Conservation (phyloP, 2,797 vertebrate genomes). For the Sebastes trivittatus region DNA sequence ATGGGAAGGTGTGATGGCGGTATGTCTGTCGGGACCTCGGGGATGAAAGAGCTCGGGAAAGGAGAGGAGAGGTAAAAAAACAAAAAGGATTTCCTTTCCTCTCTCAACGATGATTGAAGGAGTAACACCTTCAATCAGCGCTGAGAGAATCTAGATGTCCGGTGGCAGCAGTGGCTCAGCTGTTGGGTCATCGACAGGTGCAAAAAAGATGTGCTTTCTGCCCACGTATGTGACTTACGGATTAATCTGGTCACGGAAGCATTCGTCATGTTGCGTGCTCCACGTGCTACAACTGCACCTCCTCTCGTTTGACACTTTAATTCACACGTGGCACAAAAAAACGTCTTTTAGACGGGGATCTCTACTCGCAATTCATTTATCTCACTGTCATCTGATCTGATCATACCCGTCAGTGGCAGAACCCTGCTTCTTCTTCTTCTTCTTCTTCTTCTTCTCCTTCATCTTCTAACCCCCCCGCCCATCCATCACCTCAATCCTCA, state of each 20-base stretch:
- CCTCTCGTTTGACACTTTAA: conserved; percentile 16
- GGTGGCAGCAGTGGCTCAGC: background rate
- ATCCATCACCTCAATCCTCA: conserved; percentile 21
- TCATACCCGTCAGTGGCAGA: conserved; percentile 29
- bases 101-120: background rate
- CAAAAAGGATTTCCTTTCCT: background rate
- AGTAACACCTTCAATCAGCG: conserved; percentile 1
- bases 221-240: background rate
- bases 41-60: conserved; percentile 28
- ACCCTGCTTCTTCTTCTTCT: background rate
- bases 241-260: background rate
- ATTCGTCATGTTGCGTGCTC: background rate
- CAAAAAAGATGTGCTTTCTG: background rate
- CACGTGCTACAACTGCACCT: background rate
- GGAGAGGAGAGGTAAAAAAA: conserved; percentile 1
- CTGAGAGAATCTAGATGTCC: background rate
- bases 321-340: background rate
- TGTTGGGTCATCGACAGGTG: conserved; percentile 7
- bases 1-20: conserved; percentile 50
- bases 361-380: conserved; percentile 6
- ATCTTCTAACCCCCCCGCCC: background rate
- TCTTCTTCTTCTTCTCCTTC: background rate
- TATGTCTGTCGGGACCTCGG: conserved; percentile 45
- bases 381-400: conserved; percentile 35
- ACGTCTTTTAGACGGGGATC: background rate